Base-by-base conservation (phyloP, 2,888 invertebrate genomes). In the Holacanthella duospinosa region DNA sequence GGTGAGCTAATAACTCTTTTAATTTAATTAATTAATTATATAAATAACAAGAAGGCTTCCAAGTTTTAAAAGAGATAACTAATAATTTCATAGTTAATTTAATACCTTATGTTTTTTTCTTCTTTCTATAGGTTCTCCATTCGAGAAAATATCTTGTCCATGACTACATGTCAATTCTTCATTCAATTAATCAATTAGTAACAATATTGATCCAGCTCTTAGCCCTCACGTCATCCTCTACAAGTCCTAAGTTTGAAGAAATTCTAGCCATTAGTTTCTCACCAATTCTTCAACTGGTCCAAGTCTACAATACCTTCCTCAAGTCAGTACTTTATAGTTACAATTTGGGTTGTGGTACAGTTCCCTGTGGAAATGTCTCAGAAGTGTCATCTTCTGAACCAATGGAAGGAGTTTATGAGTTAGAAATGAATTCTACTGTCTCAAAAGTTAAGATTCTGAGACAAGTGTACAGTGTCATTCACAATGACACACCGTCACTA, bases 401-500 rank as follows among this genome's bases (percentile, higher is more conserved):
- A 36, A 36, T 12, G 36, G 36, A 36, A 16, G 36, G 36, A 36
- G 4, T 48, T 21, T 4, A 21, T 48, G 48, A 21, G 16, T 4
- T 9, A 9, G 48, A 48, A 36, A 36, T 36, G 48, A 21, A 48
- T 48, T 48, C 48, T n/a, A 16, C 48, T 48, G 48, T 21, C 12
- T n/a, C 21, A 21, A 64, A 53, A 27, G 29, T 62, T 19, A 16
- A 27, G 19, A 28, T 62, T 29, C 44, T 62, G 2, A 19, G 21
- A 1, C 72, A 72, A 61, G 64, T 73, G 62, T 66, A 68, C 29
- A 65, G 66, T 16, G 71, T 71, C n/a, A 70, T 66, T 58, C 64
- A 65, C n/a, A 73, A 73, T 57, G 71, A 73, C 55, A 62, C 86
- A 74, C 87, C 90, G 0, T 82, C 81, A 62, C 79, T 87, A 59